Percentiles rank a stretch among this genome's conserved stretches.
Evolutionary conservation across 2,113 vertebrate species (phyloP).

Genomic region (Apodemus speciosus): DNA sequence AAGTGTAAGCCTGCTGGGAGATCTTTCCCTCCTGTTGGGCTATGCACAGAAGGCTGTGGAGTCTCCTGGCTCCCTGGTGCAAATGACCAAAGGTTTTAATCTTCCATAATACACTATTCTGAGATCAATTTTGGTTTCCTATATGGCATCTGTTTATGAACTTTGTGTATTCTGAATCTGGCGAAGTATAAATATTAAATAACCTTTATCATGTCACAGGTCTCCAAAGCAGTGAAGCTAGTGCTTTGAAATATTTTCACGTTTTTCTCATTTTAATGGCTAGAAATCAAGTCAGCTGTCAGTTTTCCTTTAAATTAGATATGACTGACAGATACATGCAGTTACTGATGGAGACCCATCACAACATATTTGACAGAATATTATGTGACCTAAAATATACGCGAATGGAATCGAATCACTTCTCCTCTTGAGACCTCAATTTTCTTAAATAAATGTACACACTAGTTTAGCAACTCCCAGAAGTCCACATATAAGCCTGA

Average conservation of each 20-base stretch:
- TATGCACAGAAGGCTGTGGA: no score
- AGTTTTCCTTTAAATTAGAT: conserved; percentile 39
- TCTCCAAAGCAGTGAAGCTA: neutral
- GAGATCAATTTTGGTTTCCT: conserved; percentile 75
- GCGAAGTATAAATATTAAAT: conserved; percentile 20
- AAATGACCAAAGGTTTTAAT: conserved; percentile 35
- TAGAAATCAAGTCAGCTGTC: conserved; percentile 8
- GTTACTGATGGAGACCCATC: neutral
- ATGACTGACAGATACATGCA: neutral
- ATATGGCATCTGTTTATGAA: conserved; percentile 68
- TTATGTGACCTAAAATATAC: neutral
- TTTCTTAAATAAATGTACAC: neutral
- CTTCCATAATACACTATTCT: conserved; percentile 46
- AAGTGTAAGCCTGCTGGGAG: no score
- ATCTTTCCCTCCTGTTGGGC: no score
- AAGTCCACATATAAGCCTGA: neutral
- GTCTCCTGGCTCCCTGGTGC: no score
- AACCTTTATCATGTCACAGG: conserved; percentile 1
- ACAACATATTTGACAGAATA: neutral
- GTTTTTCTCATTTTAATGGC: conserved; percentile 21
- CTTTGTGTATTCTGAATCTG: conserved; percentile 37
- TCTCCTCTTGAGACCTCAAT: neutral
- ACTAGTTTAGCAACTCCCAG: neutral
- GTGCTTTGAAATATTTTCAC: conserved; percentile 54
- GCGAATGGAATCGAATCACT: neutral